These are phyloP conservation scores for Eledone cirrhosa DNA, from an alignment of 2,888 invertebrate genomes.

Conservation along the genomic window DNA sequence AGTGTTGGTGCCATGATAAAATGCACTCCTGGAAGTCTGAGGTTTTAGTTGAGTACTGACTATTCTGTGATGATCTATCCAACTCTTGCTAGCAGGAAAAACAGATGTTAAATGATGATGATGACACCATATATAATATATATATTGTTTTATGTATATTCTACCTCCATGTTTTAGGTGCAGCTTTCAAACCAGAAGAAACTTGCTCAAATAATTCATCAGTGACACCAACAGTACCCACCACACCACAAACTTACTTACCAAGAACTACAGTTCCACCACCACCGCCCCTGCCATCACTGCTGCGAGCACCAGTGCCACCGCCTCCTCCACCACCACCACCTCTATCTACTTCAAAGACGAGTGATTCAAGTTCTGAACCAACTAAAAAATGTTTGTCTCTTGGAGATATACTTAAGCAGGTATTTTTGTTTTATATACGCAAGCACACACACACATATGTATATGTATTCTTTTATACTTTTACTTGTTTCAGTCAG, in stretches of 20 bases:
- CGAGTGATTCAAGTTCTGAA: slow-evolving; percentile 29
- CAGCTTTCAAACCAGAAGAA: neutral
- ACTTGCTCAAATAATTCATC: slow-evolving; percentile 35
- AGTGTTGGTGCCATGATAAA: too few species aligned
- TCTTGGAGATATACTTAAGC: slow-evolving; percentile 47
- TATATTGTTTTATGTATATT: too few species aligned
- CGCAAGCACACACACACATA: too few species aligned
- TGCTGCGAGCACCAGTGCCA: slow-evolving; percentile 36
- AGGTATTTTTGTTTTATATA: slow-evolving; percentile 39
- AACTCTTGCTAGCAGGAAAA: too few species aligned
- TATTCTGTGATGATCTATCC: too few species aligned
- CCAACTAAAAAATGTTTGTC: slow-evolving; percentile 35
- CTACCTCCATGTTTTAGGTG: too few species aligned
- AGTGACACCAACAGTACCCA: slow-evolving; percentile 10
- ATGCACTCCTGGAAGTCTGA: too few species aligned
- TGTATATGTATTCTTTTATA: too few species aligned
- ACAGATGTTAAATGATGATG: too few species aligned
- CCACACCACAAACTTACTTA: slow-evolving; percentile 30
- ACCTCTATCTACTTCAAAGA: slow-evolving; percentile 27
- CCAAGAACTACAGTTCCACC: slow-evolving; percentile 34
- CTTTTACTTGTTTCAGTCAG: too few species aligned
- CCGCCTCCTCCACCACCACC: slow-evolving; percentile 40
- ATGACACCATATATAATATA: too few species aligned
- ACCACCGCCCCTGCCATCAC: slow-evolving; percentile 37
- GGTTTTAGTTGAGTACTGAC: too few species aligned